Evolutionary conservation across 2,888 invertebrate species (phyloP).

Genomic region (Orchesella flavescens): DNA sequence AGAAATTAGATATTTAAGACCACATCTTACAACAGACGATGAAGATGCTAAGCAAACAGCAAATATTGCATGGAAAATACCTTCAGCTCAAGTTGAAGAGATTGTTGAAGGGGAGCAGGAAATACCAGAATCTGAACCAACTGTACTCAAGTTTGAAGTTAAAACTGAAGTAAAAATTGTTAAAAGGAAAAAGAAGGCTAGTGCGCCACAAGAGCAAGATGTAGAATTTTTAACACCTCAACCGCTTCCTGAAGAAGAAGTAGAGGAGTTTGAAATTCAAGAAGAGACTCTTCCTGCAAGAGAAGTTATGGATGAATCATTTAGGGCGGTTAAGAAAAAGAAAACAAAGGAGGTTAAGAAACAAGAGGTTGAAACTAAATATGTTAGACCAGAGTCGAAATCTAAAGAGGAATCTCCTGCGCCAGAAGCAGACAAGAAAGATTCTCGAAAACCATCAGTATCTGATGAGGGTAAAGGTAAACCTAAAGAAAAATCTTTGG

Average conservation of each 20-base stretch:
- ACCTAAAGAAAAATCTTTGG: not conserved
- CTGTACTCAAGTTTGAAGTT: not conserved
- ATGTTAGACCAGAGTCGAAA: slow-evolving; percentile 6
- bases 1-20: too few relatives aligned
- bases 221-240: slow-evolving; percentile 73
- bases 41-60: not conserved
- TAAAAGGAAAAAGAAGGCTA: slow-evolving; percentile 73
- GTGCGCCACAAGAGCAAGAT: slow-evolving; percentile 74
- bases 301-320: not conserved
- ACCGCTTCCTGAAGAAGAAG: slow-evolving; percentile 73
- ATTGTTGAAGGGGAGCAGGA: not conserved
- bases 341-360: slow-evolving; percentile 4
- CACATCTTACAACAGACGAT: too few relatives aligned
- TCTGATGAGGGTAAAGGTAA: not conserved
- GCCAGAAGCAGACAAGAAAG: not conserved
- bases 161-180: slow-evolving; percentile 68
- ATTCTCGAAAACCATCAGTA: not conserved
- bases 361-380: slow-evolving; percentile 3
- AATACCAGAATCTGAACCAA: not conserved
- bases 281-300: not conserved
- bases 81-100: not conserved
- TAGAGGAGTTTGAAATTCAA: slow-evolving; percentile 58
- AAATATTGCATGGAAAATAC: not conserved
- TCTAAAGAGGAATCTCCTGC: slow-evolving; percentile 14
- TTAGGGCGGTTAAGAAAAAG: slow-evolving; percentile 5